Evolutionary conservation across 2,888 invertebrate species (phyloP).

Genomic region (Trissoscelio sp.): DNA sequence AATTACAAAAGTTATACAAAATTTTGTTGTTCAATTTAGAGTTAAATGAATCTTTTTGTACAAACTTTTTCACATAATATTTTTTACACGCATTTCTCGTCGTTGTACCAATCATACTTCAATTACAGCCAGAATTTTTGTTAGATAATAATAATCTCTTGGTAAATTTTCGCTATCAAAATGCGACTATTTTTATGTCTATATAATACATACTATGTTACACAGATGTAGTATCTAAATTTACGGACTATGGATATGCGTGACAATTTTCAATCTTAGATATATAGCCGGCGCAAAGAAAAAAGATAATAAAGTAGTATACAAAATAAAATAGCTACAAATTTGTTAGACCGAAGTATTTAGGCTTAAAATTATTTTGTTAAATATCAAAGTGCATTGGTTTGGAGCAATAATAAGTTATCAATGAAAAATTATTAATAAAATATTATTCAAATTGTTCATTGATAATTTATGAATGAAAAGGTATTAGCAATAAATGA

Average conservation of each 20-base stretch:
- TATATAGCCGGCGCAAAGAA: slow-evolving; percentile 64
- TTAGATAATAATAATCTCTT: slow-evolving; percentile 29
- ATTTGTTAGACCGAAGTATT: slow-evolving; percentile 16
- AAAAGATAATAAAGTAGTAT: too few species aligned
- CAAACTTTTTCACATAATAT: slow-evolving; percentile 1
- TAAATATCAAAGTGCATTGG: too few species aligned
- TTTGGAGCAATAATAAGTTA: too few species aligned
- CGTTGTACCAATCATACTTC: slow-evolving; percentile 28
- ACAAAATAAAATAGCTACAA: slow-evolving; percentile 6
- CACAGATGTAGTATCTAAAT: slow-evolving; percentile 37
- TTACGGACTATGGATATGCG: slow-evolving; percentile 75
- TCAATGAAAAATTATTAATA: too few species aligned
- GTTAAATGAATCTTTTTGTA: too few species aligned
- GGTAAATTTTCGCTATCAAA: slow-evolving; percentile 33
- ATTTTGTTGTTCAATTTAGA: too few species aligned
- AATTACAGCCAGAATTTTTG: slow-evolving; percentile 58
- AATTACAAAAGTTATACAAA: too few species aligned
- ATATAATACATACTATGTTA: slow-evolving; percentile 52
- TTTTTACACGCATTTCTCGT: background rate
- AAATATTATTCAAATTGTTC: too few species aligned
- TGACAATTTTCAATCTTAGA: slow-evolving; percentile 71
- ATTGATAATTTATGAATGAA: too few species aligned
- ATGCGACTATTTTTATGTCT: slow-evolving; percentile 45
- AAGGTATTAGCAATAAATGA: too few species aligned
- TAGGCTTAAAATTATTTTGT: too few species aligned